A percentile compares a stretch with the other conserved stretches of the same genome.
Evolutionary conservation across 2,113 vertebrate species (phyloP).

Genomic region (Pavo muticus): DNA sequence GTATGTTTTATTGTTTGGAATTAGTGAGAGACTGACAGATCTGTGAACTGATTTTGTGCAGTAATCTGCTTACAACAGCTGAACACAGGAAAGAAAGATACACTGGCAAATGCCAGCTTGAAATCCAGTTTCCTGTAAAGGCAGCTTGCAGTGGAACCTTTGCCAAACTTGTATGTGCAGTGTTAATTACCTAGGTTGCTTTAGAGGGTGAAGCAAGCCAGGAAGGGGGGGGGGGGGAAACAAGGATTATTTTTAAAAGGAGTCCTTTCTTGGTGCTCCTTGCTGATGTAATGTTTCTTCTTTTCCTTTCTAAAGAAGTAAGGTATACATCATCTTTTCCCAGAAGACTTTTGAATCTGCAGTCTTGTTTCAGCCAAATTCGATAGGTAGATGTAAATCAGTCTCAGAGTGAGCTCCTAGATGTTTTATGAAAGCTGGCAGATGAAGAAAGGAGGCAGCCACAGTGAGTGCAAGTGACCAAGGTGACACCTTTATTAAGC

Average conservation of each 20-base stretch:
- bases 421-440: background rate
- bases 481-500: background rate
- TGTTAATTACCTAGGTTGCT: background rate
- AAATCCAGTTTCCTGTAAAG: background rate
- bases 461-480: background rate
- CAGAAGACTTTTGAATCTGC: background rate
- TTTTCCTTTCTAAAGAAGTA: background rate
- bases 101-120: background rate
- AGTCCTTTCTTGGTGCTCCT: background rate
- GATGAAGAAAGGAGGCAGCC: background rate
- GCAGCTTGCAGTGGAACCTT: background rate
- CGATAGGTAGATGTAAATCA: background rate
- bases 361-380: background rate
- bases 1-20: constrained; percentile 72
- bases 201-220: background rate
- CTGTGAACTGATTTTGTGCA: background rate
- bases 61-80: background rate
- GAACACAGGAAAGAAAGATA: background rate
- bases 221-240: background rate
- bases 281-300: background rate
- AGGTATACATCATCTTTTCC: background rate
- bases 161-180: background rate
- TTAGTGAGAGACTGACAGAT: background rate
- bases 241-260: background rate
- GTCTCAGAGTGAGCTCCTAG: background rate